Percentiles rank a stretch among this genome's conserved stretches.
Evolutionary conservation across 2,113 vertebrate genomes (phyloP).

Genomic region (Peromyscus californicus): DNA sequence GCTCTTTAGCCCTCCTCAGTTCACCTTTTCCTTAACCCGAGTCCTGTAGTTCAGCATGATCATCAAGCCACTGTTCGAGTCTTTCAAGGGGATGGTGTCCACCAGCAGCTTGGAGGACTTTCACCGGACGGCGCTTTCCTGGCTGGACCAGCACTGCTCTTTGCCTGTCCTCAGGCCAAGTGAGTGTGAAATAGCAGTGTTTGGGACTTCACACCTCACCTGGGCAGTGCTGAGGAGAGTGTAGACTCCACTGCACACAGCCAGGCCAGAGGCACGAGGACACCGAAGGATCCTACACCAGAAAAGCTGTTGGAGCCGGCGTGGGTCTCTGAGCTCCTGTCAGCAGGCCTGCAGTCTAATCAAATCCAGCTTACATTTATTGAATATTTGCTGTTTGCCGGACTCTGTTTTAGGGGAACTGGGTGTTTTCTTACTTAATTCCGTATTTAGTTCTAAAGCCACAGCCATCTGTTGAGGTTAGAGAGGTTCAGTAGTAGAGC

Average conservation of each 20-base stretch:
- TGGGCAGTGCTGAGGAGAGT: neutral
- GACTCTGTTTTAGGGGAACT: neutral
- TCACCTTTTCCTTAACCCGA: slow-evolving; percentile 86
- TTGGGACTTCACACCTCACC: rapidly evolving
- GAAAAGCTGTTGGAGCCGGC: rapidly evolving
- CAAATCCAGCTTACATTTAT: rapidly evolving
- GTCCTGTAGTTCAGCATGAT: slow-evolving; percentile 95
- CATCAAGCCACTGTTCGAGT: slow-evolving; percentile 97
- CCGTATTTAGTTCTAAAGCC: neutral
- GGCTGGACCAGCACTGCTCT: slow-evolving; percentile 95
- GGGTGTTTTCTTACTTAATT: neutral
- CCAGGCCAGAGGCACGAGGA: rapidly evolving
- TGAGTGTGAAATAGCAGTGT: slow-evolving; percentile 86
- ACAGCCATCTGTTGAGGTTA: neutral
- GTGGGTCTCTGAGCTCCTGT: rapidly evolving
- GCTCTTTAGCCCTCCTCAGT: neutral
- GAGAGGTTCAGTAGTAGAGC: neutral
- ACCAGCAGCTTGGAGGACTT: slow-evolving; percentile 93
- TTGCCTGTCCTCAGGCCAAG: slow-evolving; percentile 95
- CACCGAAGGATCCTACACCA: neutral
- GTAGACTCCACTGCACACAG: rapidly evolving
- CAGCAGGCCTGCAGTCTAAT: rapidly evolving
- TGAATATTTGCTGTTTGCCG: neutral
- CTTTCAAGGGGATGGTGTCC: slow-evolving; percentile 95
- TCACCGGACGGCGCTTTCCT: slow-evolving; percentile 92